Evolutionary conservation across 2,113 vertebrate species (phyloP).

Genomic region (Apistogramma diplotaenia): DNA sequence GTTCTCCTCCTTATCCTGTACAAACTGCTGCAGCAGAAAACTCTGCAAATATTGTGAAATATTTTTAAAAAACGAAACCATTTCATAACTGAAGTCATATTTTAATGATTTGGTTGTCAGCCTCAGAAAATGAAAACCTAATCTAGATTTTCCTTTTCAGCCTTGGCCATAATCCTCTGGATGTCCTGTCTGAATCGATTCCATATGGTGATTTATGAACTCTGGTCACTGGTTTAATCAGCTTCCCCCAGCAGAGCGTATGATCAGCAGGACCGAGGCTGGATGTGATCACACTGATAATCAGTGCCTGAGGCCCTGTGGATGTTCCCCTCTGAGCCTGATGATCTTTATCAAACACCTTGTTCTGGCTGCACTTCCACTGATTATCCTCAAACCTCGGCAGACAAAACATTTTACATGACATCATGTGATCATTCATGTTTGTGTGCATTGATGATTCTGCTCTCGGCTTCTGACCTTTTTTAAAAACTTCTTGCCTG

Average conservation of each 20-base stretch:
- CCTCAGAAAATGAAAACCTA: background rate
- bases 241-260: background rate
- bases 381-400: rapidly evolving
- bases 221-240: background rate
- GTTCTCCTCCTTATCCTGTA: too few relatives aligned
- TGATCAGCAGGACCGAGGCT: background rate
- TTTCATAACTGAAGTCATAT: too few relatives aligned
- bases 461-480: background rate
- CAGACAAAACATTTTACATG: background rate
- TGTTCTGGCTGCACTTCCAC: background rate
- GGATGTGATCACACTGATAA: background rate
- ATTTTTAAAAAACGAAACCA: too few relatives aligned
- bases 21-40: too few relatives aligned
- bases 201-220: background rate
- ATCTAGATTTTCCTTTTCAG: background rate
- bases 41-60: too few relatives aligned
- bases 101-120: too few relatives aligned
- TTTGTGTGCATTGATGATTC: too few relatives aligned
- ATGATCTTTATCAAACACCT: background rate
- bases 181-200: background rate
- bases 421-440: background rate
- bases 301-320: background rate
- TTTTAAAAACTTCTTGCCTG: too few relatives aligned
- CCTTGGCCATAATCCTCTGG: background rate
- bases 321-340: background rate